Evolutionary conservation across 2,888 invertebrate species (phyloP), one percentile per base, ranked within the genome.

Genomic region (Arrhopalites spinosus): DNA sequence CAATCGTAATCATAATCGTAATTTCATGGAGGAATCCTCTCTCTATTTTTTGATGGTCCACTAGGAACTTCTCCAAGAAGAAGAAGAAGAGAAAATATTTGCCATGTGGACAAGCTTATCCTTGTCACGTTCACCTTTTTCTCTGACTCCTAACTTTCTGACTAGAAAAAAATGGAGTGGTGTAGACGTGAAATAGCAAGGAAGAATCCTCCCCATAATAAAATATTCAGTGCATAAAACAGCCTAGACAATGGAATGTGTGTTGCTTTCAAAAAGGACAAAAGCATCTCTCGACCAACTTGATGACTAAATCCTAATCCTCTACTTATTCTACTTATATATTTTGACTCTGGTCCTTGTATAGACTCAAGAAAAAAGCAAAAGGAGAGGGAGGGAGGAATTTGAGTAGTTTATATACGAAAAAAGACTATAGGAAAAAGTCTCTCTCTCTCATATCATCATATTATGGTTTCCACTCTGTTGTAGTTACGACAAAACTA

Each of bases 51-150:
- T n/a, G n/a, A n/a, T n/a, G n/a, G n/a, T n/a, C n/a, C n/a, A n/a
- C n/a, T n/a, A n/a, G n/a, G n/a, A n/a, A n/a, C n/a, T n/a, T n/a
- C n/a, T n/a, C n/a, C n/a, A n/a, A n/a, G n/a, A n/a, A n/a, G n/a
- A 69, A 45, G 15, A 45, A 47, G 25, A 23, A 20, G 43, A 59
- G 70, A 71, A 71, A 71, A 71, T 71, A 71, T 71, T 71, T 71
- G 53, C 59, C 70, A 53, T 71, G 53, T n/a, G 20, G 30, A 29
- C 53, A 59, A 71, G 36, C 27, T 71, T 53, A 13, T 71, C 23
- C 70, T 23, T 71, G 70, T 71, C 70, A 71, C 70, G 70, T 71
- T 20, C 59, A 8, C 29, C n/a, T n/a, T n/a, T n/a, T n/a, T n/a
- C n/a, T n/a, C n/a, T n/a, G n/a, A n/a, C n/a, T n/a, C n/a, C n/a